Evolutionary conservation across 2,113 vertebrate species (phyloP), one percentile per base, ranked within the genome.

Genomic region (Meriones unguiculatus): DNA sequence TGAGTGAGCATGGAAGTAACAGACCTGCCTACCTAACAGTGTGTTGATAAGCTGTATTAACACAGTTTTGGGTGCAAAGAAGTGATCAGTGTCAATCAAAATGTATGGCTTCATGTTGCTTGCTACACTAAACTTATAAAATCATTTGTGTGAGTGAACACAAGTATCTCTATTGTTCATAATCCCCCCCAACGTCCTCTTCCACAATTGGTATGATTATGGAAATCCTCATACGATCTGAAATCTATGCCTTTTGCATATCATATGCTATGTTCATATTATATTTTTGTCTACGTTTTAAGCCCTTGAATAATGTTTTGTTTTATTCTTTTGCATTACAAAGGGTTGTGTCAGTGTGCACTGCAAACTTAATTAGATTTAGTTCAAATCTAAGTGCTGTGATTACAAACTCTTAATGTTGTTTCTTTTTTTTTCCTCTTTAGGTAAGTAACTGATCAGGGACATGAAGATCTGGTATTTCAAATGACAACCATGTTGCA

Each of bases 401-500:
- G 11, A 73, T 91, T 95, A 38, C 41, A 92, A 80, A 88, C 0
- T 95, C 97, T 87, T 98, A 94, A 67, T 2, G 20, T 95, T 72
- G 92, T 25, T 12, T 91, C 9, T 95, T 54, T 88, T 93, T 59
- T 97, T 84, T 82, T 38, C 8, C 78, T 64, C 97, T 98, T 94
- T 98, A 99, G 99, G 99, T 99, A 99, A 99, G 99, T 99, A 98
- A 98, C 96, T 93, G 97, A 97, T 98, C 91, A 93, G 96, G 93
- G 97, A 98, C 96, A 98, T 98, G 98, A 98, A 98, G 98, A 98
- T 97, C 77, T 98, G 98, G 97, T 93, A 80, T 97, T 97, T 98
- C 98, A 98, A 98, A 98, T 98, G 98, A 98, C 98, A 98, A 97
- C 98, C 98, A 99, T 99, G 99, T 98, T 99, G 96, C 99, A 99